phyloP scores from a whole-genome alignment of 2,113 vertebrate species.

The Meleagris gallopavo region DNA sequence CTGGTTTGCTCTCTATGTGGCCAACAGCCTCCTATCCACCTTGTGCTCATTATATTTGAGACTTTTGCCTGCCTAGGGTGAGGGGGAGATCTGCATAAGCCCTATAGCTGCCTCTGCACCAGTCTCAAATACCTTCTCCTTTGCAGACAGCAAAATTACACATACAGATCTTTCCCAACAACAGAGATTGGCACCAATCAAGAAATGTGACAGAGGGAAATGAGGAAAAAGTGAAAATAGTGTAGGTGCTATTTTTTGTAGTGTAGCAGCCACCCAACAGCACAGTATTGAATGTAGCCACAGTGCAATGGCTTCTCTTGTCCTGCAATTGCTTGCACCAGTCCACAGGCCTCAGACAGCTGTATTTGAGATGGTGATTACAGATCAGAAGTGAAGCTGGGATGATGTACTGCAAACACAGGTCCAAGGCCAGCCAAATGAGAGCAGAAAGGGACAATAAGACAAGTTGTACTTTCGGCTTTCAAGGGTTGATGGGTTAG shows the following conservation, averaged over 20 bases:
- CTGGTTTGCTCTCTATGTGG: neutral
- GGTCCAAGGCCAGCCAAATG: neutral
- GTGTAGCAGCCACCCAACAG: neutral
- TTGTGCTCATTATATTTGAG: neutral
- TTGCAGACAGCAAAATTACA: neutral
- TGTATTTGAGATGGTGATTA: neutral
- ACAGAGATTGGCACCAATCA: accelerated
- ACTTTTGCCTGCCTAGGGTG: neutral
- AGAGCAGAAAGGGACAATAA: neutral
- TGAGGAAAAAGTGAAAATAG: neutral
- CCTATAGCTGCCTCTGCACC: neutral
- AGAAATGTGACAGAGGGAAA: neutral
- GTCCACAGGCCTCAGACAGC: neutral
- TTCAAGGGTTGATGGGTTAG: neutral
- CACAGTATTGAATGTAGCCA: accelerated
- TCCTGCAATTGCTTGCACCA: neutral
- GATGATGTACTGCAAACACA: neutral
- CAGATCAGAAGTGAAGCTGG: neutral
- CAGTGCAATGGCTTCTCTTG: accelerated
- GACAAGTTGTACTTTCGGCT: accelerated
- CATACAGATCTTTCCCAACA: neutral
- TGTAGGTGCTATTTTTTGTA: neutral
- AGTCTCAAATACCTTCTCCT: neutral
- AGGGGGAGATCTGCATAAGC: neutral
- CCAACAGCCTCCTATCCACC: neutral